These are phyloP conservation scores for Ardeotis arabs DNA, from an alignment of 2,113 vertebrate species.

Conservation along the genomic window DNA sequence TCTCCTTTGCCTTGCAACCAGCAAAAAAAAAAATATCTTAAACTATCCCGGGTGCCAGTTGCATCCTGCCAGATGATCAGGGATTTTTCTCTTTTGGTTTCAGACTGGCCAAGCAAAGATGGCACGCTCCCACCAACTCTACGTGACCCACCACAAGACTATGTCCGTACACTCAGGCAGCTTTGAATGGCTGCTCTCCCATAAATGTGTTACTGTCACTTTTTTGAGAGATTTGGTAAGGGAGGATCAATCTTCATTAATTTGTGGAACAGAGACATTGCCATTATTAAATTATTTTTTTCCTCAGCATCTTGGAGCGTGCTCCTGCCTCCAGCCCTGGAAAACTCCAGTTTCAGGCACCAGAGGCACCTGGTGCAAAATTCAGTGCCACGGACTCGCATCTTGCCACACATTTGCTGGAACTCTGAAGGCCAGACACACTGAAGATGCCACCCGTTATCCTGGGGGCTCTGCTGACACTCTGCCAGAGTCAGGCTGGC, in stretches of 20 bases:
- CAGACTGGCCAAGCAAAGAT: constrained; percentile 38
- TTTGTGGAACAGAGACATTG: constrained; percentile 11
- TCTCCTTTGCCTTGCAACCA: constrained; percentile 3
- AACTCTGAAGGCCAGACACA: neutral
- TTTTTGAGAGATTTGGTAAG: neutral
- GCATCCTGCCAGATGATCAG: constrained; percentile 32
- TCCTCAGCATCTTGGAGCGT: neutral
- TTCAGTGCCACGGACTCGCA: rapidly evolving
- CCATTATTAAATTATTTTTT: neutral
- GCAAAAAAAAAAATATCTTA: neutral
- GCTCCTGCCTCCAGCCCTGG: neutral
- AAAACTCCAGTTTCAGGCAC: neutral
- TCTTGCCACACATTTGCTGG: neutral
- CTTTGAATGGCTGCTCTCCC: neutral
- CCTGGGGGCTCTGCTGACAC: constrained; percentile 27
- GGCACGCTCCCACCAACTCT: neutral
- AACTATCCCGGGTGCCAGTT: constrained; percentile 19
- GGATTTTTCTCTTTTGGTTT: constrained; percentile 25
- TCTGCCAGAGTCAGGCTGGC: constrained; percentile 53
- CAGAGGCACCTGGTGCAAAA: constrained; percentile 4
- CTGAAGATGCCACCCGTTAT: neutral
- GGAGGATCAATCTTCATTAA: constrained; percentile 41
- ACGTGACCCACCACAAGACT: neutral
- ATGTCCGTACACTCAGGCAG: neutral
- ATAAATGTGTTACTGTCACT: neutral